Percentiles rank a stretch among this genome's conserved stretches.
These are phyloP conservation scores for Sebastes itinus DNA, from an alignment of 2,797 vertebrate genomes.

Conservation along the genomic window DNA sequence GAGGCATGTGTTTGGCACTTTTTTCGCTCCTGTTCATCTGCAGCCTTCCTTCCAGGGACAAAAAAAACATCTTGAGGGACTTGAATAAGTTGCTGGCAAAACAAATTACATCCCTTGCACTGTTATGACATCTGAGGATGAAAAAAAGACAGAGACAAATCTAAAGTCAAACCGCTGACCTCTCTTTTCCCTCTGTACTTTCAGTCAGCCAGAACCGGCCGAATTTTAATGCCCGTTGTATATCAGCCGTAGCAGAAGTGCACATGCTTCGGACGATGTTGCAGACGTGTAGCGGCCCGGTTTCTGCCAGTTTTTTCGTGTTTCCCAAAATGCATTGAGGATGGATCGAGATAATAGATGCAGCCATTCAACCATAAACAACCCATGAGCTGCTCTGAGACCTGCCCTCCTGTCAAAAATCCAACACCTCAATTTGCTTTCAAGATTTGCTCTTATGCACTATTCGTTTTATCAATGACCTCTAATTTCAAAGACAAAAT, in stretches of 20 bases:
- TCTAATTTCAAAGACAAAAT: conserved; percentile 19
- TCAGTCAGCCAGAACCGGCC: conserved; percentile 13
- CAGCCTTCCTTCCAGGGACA: conserved; percentile 14
- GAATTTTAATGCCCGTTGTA: conserved; percentile 24
- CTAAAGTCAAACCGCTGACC: conserved; percentile 43
- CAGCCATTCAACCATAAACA: conserved; percentile 43
- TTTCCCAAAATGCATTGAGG: conserved; percentile 17
- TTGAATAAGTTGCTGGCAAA: conserved; percentile 32
- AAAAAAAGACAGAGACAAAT: conserved; percentile 56
- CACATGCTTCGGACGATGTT: neutral
- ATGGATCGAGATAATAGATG: conserved; percentile 49
- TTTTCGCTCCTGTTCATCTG: neutral
- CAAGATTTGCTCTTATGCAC: conserved; percentile 16
- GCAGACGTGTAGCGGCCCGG: neutral
- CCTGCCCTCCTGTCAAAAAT: conserved; percentile 41
- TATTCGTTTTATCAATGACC: conserved; percentile 20
- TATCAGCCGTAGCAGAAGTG: neutral
- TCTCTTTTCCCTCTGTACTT: conserved; percentile 29
- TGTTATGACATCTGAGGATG: conserved; percentile 47
- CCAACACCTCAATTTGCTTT: conserved; percentile 51
- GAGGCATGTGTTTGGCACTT: neutral
- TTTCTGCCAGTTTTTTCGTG: conserved; percentile 1
- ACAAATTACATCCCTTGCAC: conserved; percentile 42
- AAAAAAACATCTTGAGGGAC: conserved; percentile 14
- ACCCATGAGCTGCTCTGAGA: conserved; percentile 43